These are phyloP conservation scores for Onychorhynchus coronatus DNA, from an alignment of 2,113 vertebrate genomes.

Conservation along the genomic window DNA sequence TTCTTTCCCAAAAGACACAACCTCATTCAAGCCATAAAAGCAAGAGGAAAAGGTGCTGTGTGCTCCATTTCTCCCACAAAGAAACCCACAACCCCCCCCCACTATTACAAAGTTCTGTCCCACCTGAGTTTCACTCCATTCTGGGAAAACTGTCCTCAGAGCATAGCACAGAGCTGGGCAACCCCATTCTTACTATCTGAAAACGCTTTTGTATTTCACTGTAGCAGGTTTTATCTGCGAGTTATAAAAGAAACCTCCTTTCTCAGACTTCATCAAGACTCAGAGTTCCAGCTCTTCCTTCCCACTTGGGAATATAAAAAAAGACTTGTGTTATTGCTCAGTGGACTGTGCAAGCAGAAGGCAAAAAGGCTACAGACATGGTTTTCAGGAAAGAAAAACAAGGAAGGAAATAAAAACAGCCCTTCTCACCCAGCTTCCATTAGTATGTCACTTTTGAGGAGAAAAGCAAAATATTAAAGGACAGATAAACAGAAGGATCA, in stretches of 20 bases:
- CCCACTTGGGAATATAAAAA: conserved; percentile 13
- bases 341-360: conserved; percentile 37
- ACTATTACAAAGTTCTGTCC: neutral
- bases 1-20: neutral
- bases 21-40: neutral
- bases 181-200: neutral
- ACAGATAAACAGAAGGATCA: neutral
- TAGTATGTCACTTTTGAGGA: neutral
- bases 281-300: conserved; percentile 12
- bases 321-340: conserved; percentile 28
- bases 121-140: neutral
- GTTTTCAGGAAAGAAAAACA: neutral
- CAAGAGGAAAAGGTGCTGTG: neutral
- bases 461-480: neutral
- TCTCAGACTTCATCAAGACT: conserved; percentile 10
- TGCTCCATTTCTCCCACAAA: neutral
- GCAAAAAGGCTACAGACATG: neutral
- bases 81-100: accelerated
- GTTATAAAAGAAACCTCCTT: conserved; percentile 8
- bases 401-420: neutral
- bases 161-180: neutral
- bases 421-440: neutral
- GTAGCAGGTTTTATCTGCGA: neutral
- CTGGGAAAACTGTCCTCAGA: neutral
- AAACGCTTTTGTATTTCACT: conserved; percentile 13